phyloP scores from a whole-genome alignment of 2,888 invertebrate species.

The Drosophila kuntzei region DNA sequence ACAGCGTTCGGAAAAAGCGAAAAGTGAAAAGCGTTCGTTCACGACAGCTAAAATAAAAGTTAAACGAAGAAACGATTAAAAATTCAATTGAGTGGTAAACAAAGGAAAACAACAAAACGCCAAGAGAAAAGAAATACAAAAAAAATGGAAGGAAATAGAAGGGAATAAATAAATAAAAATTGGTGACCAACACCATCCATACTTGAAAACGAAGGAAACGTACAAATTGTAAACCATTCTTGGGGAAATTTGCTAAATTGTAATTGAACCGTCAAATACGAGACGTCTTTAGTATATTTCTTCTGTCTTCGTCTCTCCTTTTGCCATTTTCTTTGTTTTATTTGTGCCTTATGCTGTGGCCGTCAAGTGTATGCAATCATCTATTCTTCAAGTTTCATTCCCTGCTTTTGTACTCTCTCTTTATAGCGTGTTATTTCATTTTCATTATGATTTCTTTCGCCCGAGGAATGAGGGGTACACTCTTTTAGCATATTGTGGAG shows the following conservation, averaged over 20 bases:
- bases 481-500: slow-evolving; percentile 24
- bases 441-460: slow-evolving; percentile 63
- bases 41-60: slow-evolving; percentile 60
- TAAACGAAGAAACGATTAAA: slow-evolving; percentile 79
- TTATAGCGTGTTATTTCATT: slow-evolving; percentile 56
- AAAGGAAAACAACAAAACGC: slow-evolving; percentile 34
- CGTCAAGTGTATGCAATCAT: slow-evolving; percentile 54
- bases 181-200: not conserved
- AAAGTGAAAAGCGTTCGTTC: slow-evolving; percentile 57
- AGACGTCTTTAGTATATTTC: slow-evolving; percentile 20
- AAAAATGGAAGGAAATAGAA: slow-evolving; percentile 5
- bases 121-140: slow-evolving; percentile 1
- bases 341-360: slow-evolving; percentile 38
- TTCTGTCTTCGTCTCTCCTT: slow-evolving; percentile 5
- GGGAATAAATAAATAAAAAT: slow-evolving; percentile 3
- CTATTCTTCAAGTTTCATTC: slow-evolving; percentile 23
- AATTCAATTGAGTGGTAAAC: slow-evolving; percentile 80
- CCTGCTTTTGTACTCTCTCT: not conserved
- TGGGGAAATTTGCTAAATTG: slow-evolving; percentile 65
- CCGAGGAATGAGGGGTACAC: slow-evolving; percentile 9
- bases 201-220: slow-evolving; percentile 22
- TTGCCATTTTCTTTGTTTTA: slow-evolving; percentile 37
- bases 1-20: slow-evolving; percentile 19
- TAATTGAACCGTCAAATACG: slow-evolving; percentile 63
- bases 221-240: slow-evolving; percentile 34